A percentile compares a stretch with the other conserved stretches of the same genome.
These are phyloP conservation scores for Drosophila recens DNA, from an alignment of 2,888 invertebrate species.

Conservation along the genomic window DNA sequence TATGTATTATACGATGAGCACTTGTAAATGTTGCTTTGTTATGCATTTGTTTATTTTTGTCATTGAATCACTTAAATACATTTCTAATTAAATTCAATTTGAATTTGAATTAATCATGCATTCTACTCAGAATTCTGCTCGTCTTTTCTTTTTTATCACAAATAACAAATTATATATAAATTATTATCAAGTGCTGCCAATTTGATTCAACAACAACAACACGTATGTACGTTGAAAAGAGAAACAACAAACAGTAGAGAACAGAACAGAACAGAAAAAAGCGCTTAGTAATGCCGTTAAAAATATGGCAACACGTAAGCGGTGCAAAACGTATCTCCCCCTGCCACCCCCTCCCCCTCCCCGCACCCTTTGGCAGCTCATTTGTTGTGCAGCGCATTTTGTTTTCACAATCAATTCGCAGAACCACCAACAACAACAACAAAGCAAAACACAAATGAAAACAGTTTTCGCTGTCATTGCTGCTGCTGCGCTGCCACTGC, in stretches of 20 bases:
- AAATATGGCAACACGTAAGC: slow-evolving; percentile 82
- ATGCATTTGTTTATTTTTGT: not conserved
- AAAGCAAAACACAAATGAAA: slow-evolving; percentile 45
- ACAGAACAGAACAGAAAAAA: slow-evolving; percentile 48
- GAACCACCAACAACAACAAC: slow-evolving; percentile 34
- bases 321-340: slow-evolving; percentile 32
- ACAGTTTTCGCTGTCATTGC: slow-evolving; percentile 39
- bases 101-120: slow-evolving; percentile 25
- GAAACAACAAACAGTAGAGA: slow-evolving; percentile 17
- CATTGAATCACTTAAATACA: slow-evolving; percentile 23
- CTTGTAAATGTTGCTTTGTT: not conserved
- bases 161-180: slow-evolving; percentile 63
- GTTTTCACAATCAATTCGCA: slow-evolving; percentile 73
- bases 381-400: slow-evolving; percentile 50
- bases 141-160: slow-evolving; percentile 58
- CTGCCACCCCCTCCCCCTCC: not conserved
- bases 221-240: slow-evolving; percentile 11
- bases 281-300: slow-evolving; percentile 80
- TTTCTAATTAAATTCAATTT: not conserved
- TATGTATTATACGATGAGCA: not conserved
- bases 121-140: slow-evolving; percentile 30
- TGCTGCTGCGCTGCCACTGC: slow-evolving; percentile 8
- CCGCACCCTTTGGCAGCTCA: slow-evolving; percentile 11
- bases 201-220: slow-evolving; percentile 52
- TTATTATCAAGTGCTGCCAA: slow-evolving; percentile 69